phyloP scores from a whole-genome alignment of 2,797 vertebrate species.

The Rousettus madagascariensis region DNA sequence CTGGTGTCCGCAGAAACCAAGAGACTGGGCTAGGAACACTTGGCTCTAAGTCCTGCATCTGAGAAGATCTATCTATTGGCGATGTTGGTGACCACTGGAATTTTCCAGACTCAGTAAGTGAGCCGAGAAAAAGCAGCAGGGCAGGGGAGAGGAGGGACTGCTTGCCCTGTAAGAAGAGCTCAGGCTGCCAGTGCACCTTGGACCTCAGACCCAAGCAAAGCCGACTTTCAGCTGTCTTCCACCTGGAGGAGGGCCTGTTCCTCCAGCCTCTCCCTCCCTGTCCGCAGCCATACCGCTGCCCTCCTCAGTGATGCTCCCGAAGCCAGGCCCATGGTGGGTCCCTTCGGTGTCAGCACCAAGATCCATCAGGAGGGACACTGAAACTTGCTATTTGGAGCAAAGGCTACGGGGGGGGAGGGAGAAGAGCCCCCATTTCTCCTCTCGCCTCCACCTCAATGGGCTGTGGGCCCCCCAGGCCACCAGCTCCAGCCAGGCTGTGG shows the following conservation, averaged over 20 bases:
- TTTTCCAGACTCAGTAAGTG: neutral
- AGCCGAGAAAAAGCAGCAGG: neutral
- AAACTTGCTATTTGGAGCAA: neutral
- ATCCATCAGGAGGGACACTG: neutral
- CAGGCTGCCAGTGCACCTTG: neutral
- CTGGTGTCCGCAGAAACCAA: neutral
- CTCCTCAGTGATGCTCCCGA: fast-evolving
- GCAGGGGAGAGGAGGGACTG: neutral
- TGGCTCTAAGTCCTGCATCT: neutral
- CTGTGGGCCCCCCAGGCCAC: neutral
- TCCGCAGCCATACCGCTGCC: too few relatives aligned
- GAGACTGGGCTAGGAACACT: neutral
- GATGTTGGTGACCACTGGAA: neutral
- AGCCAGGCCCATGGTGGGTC: neutral
- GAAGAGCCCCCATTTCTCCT: neutral
- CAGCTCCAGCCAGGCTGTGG: neutral
- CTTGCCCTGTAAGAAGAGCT: neutral
- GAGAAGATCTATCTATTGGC: neutral
- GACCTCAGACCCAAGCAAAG: neutral
- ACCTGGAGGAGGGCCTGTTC: neutral
- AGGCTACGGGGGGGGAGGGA: neutral
- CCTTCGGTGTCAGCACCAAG: neutral
- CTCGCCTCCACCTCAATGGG: neutral
- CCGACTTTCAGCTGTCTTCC: too few relatives aligned
- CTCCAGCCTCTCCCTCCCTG: neutral